phyloP scores from a whole-genome alignment of 2,888 invertebrate genomes.

The Clistopyga incitator region DNA sequence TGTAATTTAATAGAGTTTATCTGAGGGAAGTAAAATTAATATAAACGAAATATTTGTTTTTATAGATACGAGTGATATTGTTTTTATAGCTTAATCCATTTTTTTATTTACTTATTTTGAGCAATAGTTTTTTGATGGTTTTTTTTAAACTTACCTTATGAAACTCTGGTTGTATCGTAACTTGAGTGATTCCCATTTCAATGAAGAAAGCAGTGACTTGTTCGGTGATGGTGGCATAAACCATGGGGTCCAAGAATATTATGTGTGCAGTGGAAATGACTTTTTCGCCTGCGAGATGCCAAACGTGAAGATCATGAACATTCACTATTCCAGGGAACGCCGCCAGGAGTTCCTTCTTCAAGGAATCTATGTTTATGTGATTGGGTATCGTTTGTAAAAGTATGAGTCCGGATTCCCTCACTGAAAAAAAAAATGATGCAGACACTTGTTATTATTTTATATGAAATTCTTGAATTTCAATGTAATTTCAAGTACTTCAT shows the following conservation, averaged over 20 bases:
- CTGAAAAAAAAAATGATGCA: slow-evolving; percentile 85
- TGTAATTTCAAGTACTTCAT: neutral
- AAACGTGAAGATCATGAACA: slow-evolving; percentile 95
- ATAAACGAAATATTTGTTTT: too few relatives aligned
- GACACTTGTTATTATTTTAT: slow-evolving; percentile 12
- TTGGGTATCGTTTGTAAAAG: slow-evolving; percentile 96
- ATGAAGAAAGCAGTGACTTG: slow-evolving; percentile 91
- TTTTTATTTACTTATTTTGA: too few relatives aligned
- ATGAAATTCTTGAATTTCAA: neutral
- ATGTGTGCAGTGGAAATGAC: slow-evolving; percentile 95
- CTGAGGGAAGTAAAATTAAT: too few relatives aligned
- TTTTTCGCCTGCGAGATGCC: slow-evolving; percentile 93
- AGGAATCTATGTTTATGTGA: slow-evolving; percentile 91
- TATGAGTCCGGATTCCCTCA: slow-evolving; percentile 95
- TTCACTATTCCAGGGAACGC: slow-evolving; percentile 90
- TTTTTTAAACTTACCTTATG: slow-evolving; percentile 74
- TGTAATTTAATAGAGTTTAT: neutral
- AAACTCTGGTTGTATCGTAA: slow-evolving; percentile 96
- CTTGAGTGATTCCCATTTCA: slow-evolving; percentile 92
- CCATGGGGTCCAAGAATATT: slow-evolving; percentile 88
- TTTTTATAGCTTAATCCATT: too few relatives aligned
- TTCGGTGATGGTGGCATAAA: slow-evolving; percentile 86
- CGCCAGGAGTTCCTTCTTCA: slow-evolving; percentile 88
- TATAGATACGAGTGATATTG: too few relatives aligned
- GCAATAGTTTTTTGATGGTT: too few relatives aligned